Percentiles rank a stretch among this genome's conserved stretches.
phyloP scores from a whole-genome alignment of 2,888 invertebrate species.

The Hanleya hanleyi region DNA sequence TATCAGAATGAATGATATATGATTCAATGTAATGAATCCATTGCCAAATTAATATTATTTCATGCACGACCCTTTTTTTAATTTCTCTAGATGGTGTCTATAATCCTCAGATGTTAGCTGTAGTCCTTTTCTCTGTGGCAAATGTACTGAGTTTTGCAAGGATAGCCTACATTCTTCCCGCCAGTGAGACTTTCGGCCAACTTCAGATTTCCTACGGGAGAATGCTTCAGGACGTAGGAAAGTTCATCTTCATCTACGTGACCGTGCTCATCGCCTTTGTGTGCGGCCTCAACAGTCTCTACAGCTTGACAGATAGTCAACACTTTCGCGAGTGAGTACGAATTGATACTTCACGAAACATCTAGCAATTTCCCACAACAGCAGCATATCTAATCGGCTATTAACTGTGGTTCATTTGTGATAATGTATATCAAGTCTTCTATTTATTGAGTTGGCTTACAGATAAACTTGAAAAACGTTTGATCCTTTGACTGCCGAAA shows the following conservation, averaged over 20 bases:
- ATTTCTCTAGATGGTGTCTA: constrained; percentile 29
- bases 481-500: too few species aligned
- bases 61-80: too few species aligned
- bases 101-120: constrained; percentile 43
- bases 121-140: constrained; percentile 49
- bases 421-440: too few species aligned
- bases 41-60: too few species aligned
- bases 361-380: too few species aligned
- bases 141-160: constrained; percentile 52
- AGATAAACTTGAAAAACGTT: too few species aligned
- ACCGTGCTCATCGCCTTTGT: constrained; percentile 53
- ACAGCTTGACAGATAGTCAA: constrained; percentile 39
- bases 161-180: constrained; percentile 51
- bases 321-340: constrained; percentile 35
- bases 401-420: too few species aligned
- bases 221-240: constrained; percentile 52
- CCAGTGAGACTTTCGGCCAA: constrained; percentile 53
- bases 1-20: too few species aligned
- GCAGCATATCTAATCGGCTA: too few species aligned
- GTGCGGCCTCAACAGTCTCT: constrained; percentile 50
- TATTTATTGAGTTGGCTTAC: too few species aligned
- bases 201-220: constrained; percentile 53
- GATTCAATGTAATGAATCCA: too few species aligned
- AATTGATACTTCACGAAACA: too few species aligned
- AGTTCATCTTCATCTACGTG: constrained; percentile 52